phyloP scores from a whole-genome alignment of 2,888 invertebrate genomes.

The Eupithecia tripunctaria region DNA sequence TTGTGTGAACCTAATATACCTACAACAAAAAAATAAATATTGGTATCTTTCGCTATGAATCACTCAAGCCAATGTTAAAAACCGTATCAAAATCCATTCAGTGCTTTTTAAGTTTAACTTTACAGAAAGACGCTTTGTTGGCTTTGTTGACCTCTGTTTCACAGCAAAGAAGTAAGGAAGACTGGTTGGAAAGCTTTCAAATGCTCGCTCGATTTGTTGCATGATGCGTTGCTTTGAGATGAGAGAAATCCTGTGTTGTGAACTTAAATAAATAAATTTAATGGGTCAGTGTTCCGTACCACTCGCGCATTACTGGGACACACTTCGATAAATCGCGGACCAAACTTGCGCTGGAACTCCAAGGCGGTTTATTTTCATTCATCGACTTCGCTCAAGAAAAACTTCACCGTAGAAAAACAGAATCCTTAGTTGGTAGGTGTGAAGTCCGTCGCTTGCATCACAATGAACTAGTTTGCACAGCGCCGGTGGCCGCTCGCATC shows the following conservation, averaged over 20 bases:
- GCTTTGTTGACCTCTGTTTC: neutral
- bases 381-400: conserved; percentile 13
- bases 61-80: too few species aligned
- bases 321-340: conserved; percentile 16
- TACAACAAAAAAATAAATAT: too few species aligned
- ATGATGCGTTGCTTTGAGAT: conserved; percentile 10
- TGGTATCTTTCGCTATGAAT: too few species aligned
- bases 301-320: conserved; percentile 11
- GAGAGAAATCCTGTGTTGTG: conserved; percentile 10
- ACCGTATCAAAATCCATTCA: too few species aligned
- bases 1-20: too few species aligned
- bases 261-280: too few species aligned
- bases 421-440: conserved; percentile 9
- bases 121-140: too few species aligned
- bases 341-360: conserved; percentile 19
- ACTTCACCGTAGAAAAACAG: conserved; percentile 22
- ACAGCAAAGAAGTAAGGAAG: neutral
- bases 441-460: conserved; percentile 15
- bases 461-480: conserved; percentile 30
- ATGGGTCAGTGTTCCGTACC: conserved; percentile 23
- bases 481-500: conserved; percentile 32
- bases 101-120: too few species aligned
- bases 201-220: conserved; percentile 13
- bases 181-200: conserved; percentile 16
- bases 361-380: conserved; percentile 27